Evolutionary conservation across 2,888 invertebrate genomes (phyloP).

Genomic region (Morpho helenor): DNA sequence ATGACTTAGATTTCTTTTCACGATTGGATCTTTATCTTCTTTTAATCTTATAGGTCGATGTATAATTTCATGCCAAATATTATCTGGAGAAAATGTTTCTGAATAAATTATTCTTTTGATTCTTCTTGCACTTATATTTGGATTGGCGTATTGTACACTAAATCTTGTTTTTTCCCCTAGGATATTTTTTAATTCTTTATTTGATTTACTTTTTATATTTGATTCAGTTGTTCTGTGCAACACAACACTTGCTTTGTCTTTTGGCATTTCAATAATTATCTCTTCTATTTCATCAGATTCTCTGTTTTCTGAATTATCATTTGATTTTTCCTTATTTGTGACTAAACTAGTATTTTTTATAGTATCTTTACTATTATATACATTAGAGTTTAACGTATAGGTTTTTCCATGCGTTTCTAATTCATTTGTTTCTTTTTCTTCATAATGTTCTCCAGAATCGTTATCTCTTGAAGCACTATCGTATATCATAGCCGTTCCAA

Average conservation of each 20-base stretch:
- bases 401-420: neutral
- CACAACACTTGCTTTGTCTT: slow-evolving; percentile 5
- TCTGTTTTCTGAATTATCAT: slow-evolving; percentile 4
- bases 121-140: slow-evolving; percentile 12
- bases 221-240: no score
- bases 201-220: neutral
- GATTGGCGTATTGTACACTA: slow-evolving; percentile 7
- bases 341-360: slow-evolving; percentile 4
- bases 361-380: neutral
- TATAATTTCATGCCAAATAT: slow-evolving; percentile 37
- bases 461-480: slow-evolving; percentile 10
- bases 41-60: slow-evolving; percentile 34
- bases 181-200: slow-evolving; percentile 10
- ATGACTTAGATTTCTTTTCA: neutral
- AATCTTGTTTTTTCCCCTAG: slow-evolving; percentile 19
- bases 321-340: slow-evolving; percentile 11
- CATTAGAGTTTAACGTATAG: neutral
- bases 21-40: slow-evolving; percentile 8
- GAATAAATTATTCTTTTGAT: slow-evolving; percentile 32
- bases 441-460: neutral
- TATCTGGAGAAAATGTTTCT: slow-evolving; percentile 34
- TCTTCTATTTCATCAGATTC: slow-evolving; percentile 16
- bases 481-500: slow-evolving; percentile 18
- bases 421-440: slow-evolving; percentile 1
- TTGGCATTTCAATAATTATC: slow-evolving; percentile 15